Evolutionary conservation across 2,888 invertebrate species (phyloP).

Genomic region (Drosophila subquinaria): DNA sequence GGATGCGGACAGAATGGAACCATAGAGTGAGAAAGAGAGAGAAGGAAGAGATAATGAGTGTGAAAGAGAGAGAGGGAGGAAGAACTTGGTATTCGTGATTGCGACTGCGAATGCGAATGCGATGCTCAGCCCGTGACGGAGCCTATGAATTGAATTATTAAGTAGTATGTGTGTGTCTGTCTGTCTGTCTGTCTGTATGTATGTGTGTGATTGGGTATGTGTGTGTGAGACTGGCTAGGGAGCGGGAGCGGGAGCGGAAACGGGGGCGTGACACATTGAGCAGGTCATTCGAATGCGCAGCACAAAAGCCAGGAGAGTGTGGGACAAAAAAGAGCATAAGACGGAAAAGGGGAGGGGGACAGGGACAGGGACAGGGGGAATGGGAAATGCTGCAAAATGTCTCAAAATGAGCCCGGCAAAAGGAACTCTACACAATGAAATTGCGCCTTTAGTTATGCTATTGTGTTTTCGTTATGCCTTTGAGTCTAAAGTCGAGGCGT

Average conservation of each 20-base stretch:
- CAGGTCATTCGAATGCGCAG: conserved; percentile 78
- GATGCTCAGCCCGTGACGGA: conserved; percentile 66
- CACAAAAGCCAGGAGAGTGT: conserved; percentile 23
- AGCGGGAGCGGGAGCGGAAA: neutral
- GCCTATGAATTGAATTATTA: conserved; percentile 83
- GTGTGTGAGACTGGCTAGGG: neutral
- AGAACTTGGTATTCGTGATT: conserved; percentile 61
- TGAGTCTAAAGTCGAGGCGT: neutral
- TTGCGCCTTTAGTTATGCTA: conserved; percentile 30
- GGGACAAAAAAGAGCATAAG: conserved; percentile 14
- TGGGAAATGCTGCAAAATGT: neutral
- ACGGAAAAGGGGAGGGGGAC: neutral
- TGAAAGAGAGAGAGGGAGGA: neutral
- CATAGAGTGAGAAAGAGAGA: neutral
- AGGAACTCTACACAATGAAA: conserved; percentile 13
- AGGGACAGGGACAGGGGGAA: neutral
- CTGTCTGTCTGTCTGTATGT: conserved; percentile 8
- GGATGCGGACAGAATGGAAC: conserved; percentile 28
- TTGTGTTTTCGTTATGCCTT: conserved; percentile 23
- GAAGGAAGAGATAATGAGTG: neutral
- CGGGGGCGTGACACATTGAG: conserved; percentile 52
- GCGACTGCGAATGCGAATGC: conserved; percentile 55
- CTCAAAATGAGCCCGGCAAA: conserved; percentile 6
- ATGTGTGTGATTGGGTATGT: neutral
- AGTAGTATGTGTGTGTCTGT: conserved; percentile 55